phyloP scores from a whole-genome alignment of 1,140 invertebrate species.

The Nymphalis io region DNA sequence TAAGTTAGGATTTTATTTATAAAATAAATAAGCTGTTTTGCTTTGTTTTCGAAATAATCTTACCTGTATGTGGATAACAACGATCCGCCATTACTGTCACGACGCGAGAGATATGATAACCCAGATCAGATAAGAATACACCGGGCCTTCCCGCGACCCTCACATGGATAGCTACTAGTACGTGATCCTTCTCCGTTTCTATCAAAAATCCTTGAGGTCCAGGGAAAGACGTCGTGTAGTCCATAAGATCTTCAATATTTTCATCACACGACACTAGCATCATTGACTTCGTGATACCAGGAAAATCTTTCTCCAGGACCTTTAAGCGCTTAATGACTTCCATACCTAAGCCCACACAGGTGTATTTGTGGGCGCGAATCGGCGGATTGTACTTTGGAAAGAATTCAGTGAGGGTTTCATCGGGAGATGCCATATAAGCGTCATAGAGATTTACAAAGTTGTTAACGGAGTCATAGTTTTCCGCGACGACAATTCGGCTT shows the following conservation, averaged over 20 bases:
- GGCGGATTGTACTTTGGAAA: conserved; percentile 86
- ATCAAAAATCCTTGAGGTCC: conserved; percentile 83
- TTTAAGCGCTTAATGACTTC: conserved; percentile 85
- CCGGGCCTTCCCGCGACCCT: conserved; percentile 87
- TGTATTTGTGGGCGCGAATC: conserved; percentile 89
- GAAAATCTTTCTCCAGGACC: conserved; percentile 69
- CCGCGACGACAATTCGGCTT: conserved; percentile 89
- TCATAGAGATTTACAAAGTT: conserved; percentile 92
- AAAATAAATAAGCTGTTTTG: no score
- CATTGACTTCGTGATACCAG: conserved; percentile 84
- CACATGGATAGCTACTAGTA: conserved; percentile 90
- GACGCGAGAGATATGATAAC: conserved; percentile 93
- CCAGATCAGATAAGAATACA: conserved; percentile 91
- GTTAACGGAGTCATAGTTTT: conserved; percentile 92
- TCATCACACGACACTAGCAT: conserved; percentile 95
- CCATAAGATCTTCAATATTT: conserved; percentile 85
- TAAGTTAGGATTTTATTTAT: no score
- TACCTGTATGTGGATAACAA: conserved; percentile 92
- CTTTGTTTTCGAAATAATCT: conserved; percentile 29
- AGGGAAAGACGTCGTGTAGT: conserved; percentile 84
- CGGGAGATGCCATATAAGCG: conserved; percentile 81
- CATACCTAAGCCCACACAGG: conserved; percentile 93
- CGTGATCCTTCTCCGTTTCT: conserved; percentile 93
- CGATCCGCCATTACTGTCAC: conserved; percentile 93
- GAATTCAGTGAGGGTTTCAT: conserved; percentile 58